Conservation (phyloP, 2,888 invertebrate species). For the Spialia ferax region DNA sequence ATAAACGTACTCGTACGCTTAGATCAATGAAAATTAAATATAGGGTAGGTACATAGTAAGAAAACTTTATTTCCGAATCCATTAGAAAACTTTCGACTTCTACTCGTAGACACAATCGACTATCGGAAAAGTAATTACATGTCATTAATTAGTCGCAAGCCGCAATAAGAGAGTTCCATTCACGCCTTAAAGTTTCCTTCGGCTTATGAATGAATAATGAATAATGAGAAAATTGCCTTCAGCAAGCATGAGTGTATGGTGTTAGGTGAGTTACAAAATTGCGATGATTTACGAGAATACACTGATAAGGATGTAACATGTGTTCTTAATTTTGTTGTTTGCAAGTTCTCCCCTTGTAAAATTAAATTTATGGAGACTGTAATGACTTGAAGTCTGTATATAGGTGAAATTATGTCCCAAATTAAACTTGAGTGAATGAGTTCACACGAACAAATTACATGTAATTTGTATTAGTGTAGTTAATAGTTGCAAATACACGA, state of each 20-base stretch:
- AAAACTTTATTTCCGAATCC: not conserved
- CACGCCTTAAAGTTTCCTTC: constrained; percentile 29
- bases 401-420: not conserved
- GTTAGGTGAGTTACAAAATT: not conserved
- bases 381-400: not conserved
- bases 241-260: not conserved
- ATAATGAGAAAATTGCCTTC: constrained; percentile 23
- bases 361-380: not conserved
- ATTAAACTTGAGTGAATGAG: too few relatives aligned
- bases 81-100: not conserved
- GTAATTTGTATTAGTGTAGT: too few relatives aligned
- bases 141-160: constrained; percentile 28
- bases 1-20: too few relatives aligned
- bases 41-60: too few relatives aligned
- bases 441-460: too few relatives aligned
- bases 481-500: too few relatives aligned
- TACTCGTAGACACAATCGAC: not conserved
- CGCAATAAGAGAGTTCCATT: constrained; percentile 30
- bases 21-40: too few relatives aligned
- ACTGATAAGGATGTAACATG: constrained; percentile 16
- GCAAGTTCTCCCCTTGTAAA: not conserved
- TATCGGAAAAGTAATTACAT: constrained; percentile 30
- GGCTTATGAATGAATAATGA: constrained; percentile 35
- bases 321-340: constrained; percentile 11
- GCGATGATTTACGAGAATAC: not conserved